Evolutionary conservation across 2,888 invertebrate genomes (phyloP).

Genomic region (Volucella bombylans): DNA sequence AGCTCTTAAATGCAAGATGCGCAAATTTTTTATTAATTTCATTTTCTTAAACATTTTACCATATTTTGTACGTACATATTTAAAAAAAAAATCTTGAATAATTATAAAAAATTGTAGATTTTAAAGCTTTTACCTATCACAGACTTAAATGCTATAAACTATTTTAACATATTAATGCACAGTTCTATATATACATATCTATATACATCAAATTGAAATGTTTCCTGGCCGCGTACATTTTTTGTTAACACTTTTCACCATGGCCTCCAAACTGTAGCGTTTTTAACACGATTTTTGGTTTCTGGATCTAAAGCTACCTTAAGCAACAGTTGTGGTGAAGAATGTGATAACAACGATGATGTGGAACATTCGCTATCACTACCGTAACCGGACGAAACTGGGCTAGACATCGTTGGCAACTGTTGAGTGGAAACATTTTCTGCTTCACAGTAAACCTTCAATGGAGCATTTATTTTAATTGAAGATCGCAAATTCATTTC

Average conservation of each 20-base stretch:
- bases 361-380: slow-evolving; percentile 79
- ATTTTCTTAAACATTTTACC: slow-evolving; percentile 2
- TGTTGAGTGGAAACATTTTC: slow-evolving; percentile 6
- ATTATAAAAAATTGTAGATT: slow-evolving; percentile 36
- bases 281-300: slow-evolving; percentile 15
- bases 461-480: slow-evolving; percentile 39
- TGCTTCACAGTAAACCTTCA: slow-evolving; percentile 51
- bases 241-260: slow-evolving; percentile 77
- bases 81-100: slow-evolving; percentile 20
- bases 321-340: slow-evolving; percentile 71
- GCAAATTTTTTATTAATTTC: not conserved
- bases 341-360: slow-evolving; percentile 56
- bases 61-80: slow-evolving; percentile 2
- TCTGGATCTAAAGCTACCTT: slow-evolving; percentile 66
- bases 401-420: slow-evolving; percentile 76
- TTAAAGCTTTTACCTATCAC: slow-evolving; percentile 80
- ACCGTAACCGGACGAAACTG: slow-evolving; percentile 81
- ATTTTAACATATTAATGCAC: slow-evolving; percentile 67
- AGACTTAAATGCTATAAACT: slow-evolving; percentile 74
- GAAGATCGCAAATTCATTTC: slow-evolving; percentile 21
- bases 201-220: not conserved
- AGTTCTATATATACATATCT: slow-evolving; percentile 53
- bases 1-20: not conserved
- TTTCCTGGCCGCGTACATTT: slow-evolving; percentile 13
- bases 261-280: slow-evolving; percentile 79